Evolutionary conservation across 2,797 vertebrate species (phyloP).

Genomic region (Tarsius wallacei): DNA sequence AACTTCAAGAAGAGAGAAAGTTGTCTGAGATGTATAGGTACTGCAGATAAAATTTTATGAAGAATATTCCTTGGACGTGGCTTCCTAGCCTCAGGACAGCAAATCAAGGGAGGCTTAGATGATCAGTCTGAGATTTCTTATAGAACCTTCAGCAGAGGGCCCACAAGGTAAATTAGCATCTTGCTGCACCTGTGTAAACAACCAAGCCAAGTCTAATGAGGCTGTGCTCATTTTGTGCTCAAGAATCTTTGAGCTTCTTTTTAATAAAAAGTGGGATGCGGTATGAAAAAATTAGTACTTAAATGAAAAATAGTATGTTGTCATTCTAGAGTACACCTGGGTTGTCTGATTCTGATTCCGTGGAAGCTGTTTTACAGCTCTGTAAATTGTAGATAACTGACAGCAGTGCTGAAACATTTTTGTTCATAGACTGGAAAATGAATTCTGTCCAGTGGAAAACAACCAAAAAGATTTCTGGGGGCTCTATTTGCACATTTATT

Average conservation of each 20-base stretch:
- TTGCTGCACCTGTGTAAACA: slow-evolving; percentile 61
- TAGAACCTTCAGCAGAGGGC: slow-evolving; percentile 27
- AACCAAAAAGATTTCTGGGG: not conserved
- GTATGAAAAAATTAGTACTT: not conserved
- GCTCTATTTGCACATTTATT: slow-evolving; percentile 8
- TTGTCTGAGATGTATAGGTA: not conserved
- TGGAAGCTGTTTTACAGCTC: not conserved
- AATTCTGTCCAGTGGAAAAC: slow-evolving; percentile 31
- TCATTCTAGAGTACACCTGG: slow-evolving; percentile 17
- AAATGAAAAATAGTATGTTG: slow-evolving; percentile 59
- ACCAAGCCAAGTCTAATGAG: slow-evolving; percentile 54
- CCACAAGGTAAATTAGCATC: slow-evolving; percentile 42
- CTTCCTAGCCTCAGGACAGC: not conserved
- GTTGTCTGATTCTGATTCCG: slow-evolving; percentile 48
- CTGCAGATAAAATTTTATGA: not conserved
- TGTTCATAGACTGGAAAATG: slow-evolving; percentile 49
- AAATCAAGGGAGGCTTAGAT: not conserved
- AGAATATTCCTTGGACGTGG: slow-evolving; percentile 2
- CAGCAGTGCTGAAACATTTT: slow-evolving; percentile 40
- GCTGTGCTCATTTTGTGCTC: slow-evolving; percentile 47
- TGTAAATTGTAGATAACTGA: not conserved
- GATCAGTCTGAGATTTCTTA: slow-evolving; percentile 27
- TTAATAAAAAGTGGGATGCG: slow-evolving; percentile 31
- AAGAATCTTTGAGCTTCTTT: slow-evolving; percentile 56
- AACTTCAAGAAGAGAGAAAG: not conserved